Evolutionary conservation across 1,140 invertebrate genomes (phyloP), one percentile per base, ranked within the genome.

Genomic region (Tyrophagus putrescentiae): DNA sequence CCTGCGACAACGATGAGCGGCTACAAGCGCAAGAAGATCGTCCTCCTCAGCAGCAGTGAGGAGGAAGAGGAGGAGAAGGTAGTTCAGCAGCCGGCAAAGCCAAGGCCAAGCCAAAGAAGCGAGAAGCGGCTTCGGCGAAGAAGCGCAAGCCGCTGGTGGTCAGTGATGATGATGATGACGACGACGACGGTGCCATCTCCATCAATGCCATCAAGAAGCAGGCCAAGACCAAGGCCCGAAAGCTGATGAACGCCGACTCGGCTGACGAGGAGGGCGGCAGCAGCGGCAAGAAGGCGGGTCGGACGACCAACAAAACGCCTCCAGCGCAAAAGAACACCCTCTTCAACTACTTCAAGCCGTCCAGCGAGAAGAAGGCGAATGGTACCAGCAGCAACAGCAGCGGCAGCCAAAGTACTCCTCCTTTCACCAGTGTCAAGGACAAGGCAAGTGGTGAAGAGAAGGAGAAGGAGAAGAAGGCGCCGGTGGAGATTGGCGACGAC

Each of bases 171-270:
- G 52, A 54, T 54, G 52, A 54, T 3, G 52, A 54, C 4, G 25
- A 13, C 16, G 23, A n/a, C n/a, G 48, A 54, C 25, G 25, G 7
- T 34, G 21, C 9, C 2, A 54, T 54, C 21, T 54, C 52, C 13
- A 54, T 54, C 25, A 54, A 54, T 54, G 28, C 18, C 2, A 54
- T 54, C 39, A 54, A 54, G 25, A 54, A 54, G 25, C n/a, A 54
- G n/a, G 52, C 52, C 13, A 54, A 54, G 39, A 13, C 13, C 21
- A 32, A 27, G 2, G 52, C 52, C n/a, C 11, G 25, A 54, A 54
- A 54, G 4, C 27, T 31, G 3, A n/a, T n/a, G n/a, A n/a, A n/a
- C n/a, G n/a, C n/a, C n/a, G n/a, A n/a, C n/a, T n/a, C n/a, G n/a
- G n/a, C n/a, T n/a, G n/a, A n/a, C n/a, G n/a, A n/a, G n/a, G 28